phyloP scores from a whole-genome alignment of 2,113 vertebrate genomes.

The Brachirus orientalis region DNA sequence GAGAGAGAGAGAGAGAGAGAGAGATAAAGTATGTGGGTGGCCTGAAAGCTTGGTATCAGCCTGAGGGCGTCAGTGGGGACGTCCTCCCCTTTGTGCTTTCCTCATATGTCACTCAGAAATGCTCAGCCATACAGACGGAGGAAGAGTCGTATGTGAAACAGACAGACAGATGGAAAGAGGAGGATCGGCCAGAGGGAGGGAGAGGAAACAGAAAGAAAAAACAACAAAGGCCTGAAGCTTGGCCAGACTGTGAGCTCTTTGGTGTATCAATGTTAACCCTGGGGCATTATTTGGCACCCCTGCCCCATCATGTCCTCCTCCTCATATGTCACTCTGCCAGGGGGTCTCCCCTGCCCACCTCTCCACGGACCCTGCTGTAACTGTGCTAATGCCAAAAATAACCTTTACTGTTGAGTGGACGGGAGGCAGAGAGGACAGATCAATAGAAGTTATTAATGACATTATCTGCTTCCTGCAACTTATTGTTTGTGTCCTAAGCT shows the following conservation, averaged over 20 bases:
- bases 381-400: slow-evolving; percentile 71
- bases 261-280: slow-evolving; percentile 55
- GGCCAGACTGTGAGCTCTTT: slow-evolving; percentile 37
- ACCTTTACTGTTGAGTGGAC: slow-evolving; percentile 59
- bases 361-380: slow-evolving; percentile 57
- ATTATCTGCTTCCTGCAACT: slow-evolving; percentile 68
- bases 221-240: slow-evolving; percentile 34
- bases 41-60: slow-evolving; percentile 64
- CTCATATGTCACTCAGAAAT: slow-evolving; percentile 64
- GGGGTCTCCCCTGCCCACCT: slow-evolving; percentile 67
- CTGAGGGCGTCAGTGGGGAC: slow-evolving; percentile 63
- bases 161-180: slow-evolving; percentile 49
- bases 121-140: slow-evolving; percentile 36
- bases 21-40: slow-evolving; percentile 34
- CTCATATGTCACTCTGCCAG: slow-evolving; percentile 73
- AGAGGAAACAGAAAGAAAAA: background rate
- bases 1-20: slow-evolving; percentile 33
- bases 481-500: slow-evolving; percentile 53
- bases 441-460: slow-evolving; percentile 78
- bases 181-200: background rate
- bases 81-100: slow-evolving; percentile 68
- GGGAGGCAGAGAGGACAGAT: slow-evolving; percentile 61
- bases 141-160: slow-evolving; percentile 21
- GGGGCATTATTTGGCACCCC: slow-evolving; percentile 60
- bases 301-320: slow-evolving; percentile 46